phyloP scores from a whole-genome alignment of 2,113 vertebrate species.

The Phodopus roborovskii region DNA sequence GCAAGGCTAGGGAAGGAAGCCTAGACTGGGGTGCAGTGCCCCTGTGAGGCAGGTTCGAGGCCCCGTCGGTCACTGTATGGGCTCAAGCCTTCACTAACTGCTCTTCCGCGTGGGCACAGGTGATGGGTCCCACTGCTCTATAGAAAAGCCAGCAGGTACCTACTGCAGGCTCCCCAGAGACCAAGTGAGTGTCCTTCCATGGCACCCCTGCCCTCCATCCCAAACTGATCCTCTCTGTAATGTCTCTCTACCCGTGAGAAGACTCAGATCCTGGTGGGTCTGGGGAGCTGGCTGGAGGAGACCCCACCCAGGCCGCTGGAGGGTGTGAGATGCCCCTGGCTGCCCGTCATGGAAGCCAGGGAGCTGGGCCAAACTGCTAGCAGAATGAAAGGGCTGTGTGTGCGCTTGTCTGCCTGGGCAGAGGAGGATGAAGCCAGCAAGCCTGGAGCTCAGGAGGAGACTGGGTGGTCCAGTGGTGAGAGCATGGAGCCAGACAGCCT shows the following conservation, averaged over 20 bases:
- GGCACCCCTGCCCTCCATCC: too few relatives aligned
- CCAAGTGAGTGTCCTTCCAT: background rate
- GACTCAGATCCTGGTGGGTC: background rate
- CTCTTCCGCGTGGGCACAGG: background rate
- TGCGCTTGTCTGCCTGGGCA: background rate
- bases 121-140: background rate
- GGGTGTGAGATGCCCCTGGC: background rate
- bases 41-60: background rate
- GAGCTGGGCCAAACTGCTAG: background rate
- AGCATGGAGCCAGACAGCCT: accelerated
- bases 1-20: background rate
- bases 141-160: background rate
- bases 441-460: background rate
- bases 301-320: accelerated
- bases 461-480: background rate
- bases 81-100: too few relatives aligned
- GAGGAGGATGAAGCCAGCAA: background rate
- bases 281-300: background rate
- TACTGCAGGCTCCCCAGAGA: background rate
- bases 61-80: background rate
- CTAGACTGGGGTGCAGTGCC: background rate
- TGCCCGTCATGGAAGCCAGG: background rate
- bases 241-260: background rate
- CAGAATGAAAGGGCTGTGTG: background rate
- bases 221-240: background rate